These are phyloP conservation scores for Onthophagus taurus DNA, from an alignment of 1,140 invertebrate genomes.

Conservation along the genomic window DNA sequence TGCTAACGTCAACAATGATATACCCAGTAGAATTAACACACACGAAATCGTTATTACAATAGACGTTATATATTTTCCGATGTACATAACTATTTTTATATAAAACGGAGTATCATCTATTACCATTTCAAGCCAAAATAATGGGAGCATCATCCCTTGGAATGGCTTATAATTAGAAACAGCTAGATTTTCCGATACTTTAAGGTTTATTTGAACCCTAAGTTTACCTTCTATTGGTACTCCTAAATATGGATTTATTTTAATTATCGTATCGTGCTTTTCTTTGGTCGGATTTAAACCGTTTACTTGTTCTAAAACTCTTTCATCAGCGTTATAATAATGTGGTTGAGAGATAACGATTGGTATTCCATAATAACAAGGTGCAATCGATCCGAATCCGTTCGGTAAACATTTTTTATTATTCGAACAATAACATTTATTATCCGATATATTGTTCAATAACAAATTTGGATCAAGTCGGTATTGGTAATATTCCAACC, in stretches of 20 bases:
- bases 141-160: slow-evolving; percentile 50
- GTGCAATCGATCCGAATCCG: slow-evolving; percentile 54
- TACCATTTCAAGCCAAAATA: slow-evolving; percentile 56
- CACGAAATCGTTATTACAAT: no score
- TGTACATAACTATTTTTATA: no score
- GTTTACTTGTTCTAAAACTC: slow-evolving; percentile 51
- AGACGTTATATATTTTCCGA: no score
- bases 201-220: slow-evolving; percentile 56
- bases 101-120: no score
- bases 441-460: slow-evolving; percentile 48
- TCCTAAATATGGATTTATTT: slow-evolving; percentile 42
- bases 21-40: no score
- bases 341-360: slow-evolving; percentile 68
- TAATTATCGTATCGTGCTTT: slow-evolving; percentile 43
- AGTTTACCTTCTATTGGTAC: slow-evolving; percentile 47
- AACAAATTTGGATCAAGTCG: slow-evolving; percentile 45
- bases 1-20: slow-evolving; percentile 34
- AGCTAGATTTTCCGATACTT: slow-evolving; percentile 49
- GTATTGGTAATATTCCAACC: slow-evolving; percentile 40
- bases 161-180: slow-evolving; percentile 41
- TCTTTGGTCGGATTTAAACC: slow-evolving; percentile 51
- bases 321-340: slow-evolving; percentile 60
- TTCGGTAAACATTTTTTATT: slow-evolving; percentile 46
- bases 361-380: slow-evolving; percentile 68
- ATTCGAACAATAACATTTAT: slow-evolving; percentile 50